These are phyloP conservation scores for Rhimphoctona megacephalus DNA, from an alignment of 2,888 invertebrate species.

Conservation along the genomic window DNA sequence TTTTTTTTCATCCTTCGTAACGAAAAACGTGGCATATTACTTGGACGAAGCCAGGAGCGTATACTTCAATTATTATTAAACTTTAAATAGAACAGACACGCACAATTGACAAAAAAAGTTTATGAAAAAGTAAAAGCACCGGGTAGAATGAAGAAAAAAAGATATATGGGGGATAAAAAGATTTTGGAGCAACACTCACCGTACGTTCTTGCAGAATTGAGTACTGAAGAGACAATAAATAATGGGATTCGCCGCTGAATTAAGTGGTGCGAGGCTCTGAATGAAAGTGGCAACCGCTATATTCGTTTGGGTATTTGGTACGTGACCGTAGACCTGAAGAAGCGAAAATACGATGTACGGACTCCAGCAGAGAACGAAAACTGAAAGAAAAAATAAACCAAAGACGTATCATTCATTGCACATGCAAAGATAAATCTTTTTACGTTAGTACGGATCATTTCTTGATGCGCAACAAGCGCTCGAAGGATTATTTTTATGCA, in stretches of 20 bases:
- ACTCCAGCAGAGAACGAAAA: constrained; percentile 97
- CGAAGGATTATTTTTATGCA: not conserved
- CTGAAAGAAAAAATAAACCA: constrained; percentile 90
- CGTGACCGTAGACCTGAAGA: constrained; percentile 94
- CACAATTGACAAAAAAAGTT: constrained; percentile 2
- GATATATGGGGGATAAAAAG: not conserved
- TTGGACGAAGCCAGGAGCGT: not conserved
- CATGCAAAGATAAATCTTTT: not conserved
- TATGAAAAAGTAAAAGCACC: not conserved
- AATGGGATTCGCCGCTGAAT: constrained; percentile 97
- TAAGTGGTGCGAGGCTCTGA: constrained; percentile 95
- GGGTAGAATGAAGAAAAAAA: not conserved
- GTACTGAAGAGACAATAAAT: constrained; percentile 98
- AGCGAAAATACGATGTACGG: constrained; percentile 97
- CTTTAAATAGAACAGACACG: not conserved
- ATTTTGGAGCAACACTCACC: constrained; percentile 86
- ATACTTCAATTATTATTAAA: not conserved
- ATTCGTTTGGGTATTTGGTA: constrained; percentile 92
- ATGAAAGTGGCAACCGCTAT: constrained; percentile 95
- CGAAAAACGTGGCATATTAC: not conserved
- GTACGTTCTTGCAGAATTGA: constrained; percentile 92
- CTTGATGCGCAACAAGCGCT: not conserved
- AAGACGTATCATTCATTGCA: constrained; percentile 84
- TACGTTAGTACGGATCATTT: not conserved
- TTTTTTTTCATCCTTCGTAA: not conserved